Conservation (phyloP, 2,113 vertebrate genomes). For the Opisthocomus hoazin region DNA sequence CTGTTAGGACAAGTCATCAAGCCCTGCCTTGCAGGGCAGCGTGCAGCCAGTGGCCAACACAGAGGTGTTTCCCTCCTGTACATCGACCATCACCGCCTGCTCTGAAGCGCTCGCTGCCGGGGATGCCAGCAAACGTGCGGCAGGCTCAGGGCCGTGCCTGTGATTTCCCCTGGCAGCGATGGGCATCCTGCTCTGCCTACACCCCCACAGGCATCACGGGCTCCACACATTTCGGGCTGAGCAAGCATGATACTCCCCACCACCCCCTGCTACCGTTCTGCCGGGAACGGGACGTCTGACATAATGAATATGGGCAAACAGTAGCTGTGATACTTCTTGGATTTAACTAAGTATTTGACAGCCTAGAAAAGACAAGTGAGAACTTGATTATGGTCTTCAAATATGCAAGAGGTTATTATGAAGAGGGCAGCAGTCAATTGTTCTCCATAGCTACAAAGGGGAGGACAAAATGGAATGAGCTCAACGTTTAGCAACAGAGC, state of each 20-base stretch:
- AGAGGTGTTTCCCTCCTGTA: not conserved
- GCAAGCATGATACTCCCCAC: not conserved
- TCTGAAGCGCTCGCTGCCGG: fast-evolving
- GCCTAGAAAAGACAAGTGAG: not conserved
- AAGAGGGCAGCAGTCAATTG: not conserved
- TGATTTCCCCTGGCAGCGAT: not conserved
- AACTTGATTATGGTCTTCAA: not conserved
- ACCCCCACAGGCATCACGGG: not conserved
- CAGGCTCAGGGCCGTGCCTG: not conserved
- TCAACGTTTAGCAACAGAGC: not conserved
- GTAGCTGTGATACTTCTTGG: not conserved
- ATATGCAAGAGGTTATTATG: not conserved
- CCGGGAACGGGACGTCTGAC: not conserved
- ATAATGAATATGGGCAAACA: not conserved
- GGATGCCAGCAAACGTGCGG: not conserved
- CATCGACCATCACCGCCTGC: not conserved
- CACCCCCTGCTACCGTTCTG: not conserved
- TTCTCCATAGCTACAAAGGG: not conserved
- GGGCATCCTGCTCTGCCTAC: not conserved
- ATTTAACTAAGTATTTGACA: not conserved
- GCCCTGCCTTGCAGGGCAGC: not conserved
- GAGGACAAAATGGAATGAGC: not conserved
- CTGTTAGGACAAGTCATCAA: not conserved
- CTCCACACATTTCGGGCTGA: not conserved
- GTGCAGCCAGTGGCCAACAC: fast-evolving